These are phyloP conservation scores for Betta splendens DNA, from an alignment of 2,797 vertebrate genomes.

Conservation along the genomic window DNA sequence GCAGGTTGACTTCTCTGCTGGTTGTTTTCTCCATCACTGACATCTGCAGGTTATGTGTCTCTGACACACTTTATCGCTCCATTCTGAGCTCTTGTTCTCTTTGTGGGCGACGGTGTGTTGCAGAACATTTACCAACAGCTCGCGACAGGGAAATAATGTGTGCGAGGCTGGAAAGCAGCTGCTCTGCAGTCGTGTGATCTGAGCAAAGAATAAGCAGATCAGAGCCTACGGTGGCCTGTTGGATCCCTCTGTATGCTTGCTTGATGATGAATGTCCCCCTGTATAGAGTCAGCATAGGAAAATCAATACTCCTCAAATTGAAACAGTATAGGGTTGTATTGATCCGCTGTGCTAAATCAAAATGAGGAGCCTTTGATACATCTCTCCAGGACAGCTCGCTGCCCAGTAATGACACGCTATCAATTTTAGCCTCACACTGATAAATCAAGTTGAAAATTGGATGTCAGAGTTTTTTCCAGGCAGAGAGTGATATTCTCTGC, in stretches of 20 bases:
- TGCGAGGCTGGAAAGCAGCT: conserved; percentile 47
- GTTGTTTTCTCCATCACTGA: conserved; percentile 3
- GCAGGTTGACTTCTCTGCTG: conserved; percentile 5
- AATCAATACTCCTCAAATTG: conserved; percentile 99
- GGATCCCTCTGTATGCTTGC: conserved; percentile 85
- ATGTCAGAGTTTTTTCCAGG: conserved; percentile 92
- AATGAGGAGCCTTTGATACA: conserved; percentile 93
- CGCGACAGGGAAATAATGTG: conserved; percentile 44
- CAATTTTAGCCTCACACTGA: conserved; percentile 99
- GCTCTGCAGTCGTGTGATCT: conserved; percentile 55
- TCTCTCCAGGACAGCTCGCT: conserved; percentile 91
- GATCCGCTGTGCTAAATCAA: conserved; percentile 95
- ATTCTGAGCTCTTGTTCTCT: conserved; percentile 20
- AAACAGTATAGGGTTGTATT: conserved; percentile 99
- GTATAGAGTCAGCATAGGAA: conserved; percentile 89
- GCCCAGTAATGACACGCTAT: conserved; percentile 96
- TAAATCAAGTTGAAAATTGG: conserved; percentile 99
- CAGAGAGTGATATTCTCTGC: conserved; percentile 88
- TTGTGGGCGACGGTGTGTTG: conserved; percentile 23
- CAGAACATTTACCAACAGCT: conserved; percentile 18
- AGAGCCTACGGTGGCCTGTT: conserved; percentile 59
- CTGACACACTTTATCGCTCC: conserved; percentile 22
- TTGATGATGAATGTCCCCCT: conserved; percentile 92
- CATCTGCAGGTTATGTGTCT: conserved; percentile 40
- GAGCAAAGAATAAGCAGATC: conserved; percentile 71